Base-by-base conservation (phyloP, 2,888 invertebrate genomes). In the Leptinotarsa haldemani region DNA sequence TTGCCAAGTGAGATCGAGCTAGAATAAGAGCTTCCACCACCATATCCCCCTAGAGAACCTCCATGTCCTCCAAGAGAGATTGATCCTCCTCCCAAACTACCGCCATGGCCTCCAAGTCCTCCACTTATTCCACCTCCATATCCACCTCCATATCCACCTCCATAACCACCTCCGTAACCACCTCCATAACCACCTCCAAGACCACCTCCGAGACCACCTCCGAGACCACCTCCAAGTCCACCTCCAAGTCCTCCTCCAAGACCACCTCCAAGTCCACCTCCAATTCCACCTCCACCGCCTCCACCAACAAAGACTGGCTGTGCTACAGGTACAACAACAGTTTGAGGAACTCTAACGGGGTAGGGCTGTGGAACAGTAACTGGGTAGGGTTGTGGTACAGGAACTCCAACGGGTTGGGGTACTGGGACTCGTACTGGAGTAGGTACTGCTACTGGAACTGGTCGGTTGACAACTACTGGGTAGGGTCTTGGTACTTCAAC, bases 281-380 rank as follows among this genome's bases (percentile, higher is more conserved):
- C 77, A 61, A 52, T 72, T 30, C 30, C 80, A 48, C 80, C 79
- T 40, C 82, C 80, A 69, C 81, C 77, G 9, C 80, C 82, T 48
- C 82, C 82, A 61, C 80, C 80, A 67, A 82, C 80, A 69, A 72
- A 66, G 56, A 83, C 71, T n/a, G 82, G 81, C 77, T 80, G 80
- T 16, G 83, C 79, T n/a, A 83, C 82, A 63, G 82, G 82, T 75
- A 83, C 83, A 25, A 82, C 82, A 63, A 83, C 75, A 53, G 81
- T 81, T 80, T 83, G 82, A 67, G 82, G 82, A 77, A 88, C 83
- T 61, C 80, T 70, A 70, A 88, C 84, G 63, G 88, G 87, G 2
- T 89, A 88, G 0, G 90, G 90, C 71, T 90, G 90, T 20, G 90
- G 88, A 0, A 90, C 87, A 0, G 89, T 88, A 25, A 90, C 90